These are phyloP conservation scores for Enteromius anoplus DNA, from an alignment of 2,797 vertebrate species.

Conservation along the genomic window DNA sequence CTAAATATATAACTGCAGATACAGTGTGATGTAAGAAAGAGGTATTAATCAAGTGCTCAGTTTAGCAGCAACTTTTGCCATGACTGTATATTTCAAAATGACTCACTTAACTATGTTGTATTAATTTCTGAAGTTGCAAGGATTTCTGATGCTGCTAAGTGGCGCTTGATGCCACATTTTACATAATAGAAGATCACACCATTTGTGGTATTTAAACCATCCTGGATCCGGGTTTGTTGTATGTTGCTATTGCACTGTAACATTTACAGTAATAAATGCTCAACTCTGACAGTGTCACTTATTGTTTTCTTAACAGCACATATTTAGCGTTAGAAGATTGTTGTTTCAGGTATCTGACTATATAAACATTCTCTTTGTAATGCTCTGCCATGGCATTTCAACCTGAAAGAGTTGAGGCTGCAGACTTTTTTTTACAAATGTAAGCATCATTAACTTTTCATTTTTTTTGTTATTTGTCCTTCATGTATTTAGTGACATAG, in stretches of 20 bases:
- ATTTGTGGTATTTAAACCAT: slow-evolving; percentile 46
- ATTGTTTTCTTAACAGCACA: slow-evolving; percentile 4
- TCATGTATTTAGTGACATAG: background rate
- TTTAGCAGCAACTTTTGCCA: slow-evolving; percentile 11
- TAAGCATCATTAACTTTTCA: background rate
- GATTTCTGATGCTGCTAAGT: slow-evolving; percentile 43
- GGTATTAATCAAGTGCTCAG: background rate
- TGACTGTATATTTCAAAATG: slow-evolving; percentile 1
- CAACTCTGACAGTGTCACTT: background rate
- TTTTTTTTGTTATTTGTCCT: background rate
- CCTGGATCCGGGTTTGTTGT: slow-evolving; percentile 41
- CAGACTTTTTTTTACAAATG: background rate
- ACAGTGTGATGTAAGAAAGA: slow-evolving; percentile 5
- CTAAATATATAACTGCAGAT: background rate
- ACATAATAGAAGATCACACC: slow-evolving; percentile 13
- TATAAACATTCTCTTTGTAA: background rate
- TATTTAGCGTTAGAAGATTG: background rate
- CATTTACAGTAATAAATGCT: slow-evolving; percentile 50
- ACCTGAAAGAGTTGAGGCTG: background rate
- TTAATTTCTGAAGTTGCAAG: slow-evolving; percentile 30
- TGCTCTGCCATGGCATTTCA: background rate
- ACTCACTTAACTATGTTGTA: background rate
- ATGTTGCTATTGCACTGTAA: slow-evolving; percentile 42
- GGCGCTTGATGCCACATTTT: slow-evolving; percentile 33
- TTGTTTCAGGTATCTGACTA: background rate